Conservation (phyloP, 2,113 vertebrate species). For the Ciconia stormi region DNA sequence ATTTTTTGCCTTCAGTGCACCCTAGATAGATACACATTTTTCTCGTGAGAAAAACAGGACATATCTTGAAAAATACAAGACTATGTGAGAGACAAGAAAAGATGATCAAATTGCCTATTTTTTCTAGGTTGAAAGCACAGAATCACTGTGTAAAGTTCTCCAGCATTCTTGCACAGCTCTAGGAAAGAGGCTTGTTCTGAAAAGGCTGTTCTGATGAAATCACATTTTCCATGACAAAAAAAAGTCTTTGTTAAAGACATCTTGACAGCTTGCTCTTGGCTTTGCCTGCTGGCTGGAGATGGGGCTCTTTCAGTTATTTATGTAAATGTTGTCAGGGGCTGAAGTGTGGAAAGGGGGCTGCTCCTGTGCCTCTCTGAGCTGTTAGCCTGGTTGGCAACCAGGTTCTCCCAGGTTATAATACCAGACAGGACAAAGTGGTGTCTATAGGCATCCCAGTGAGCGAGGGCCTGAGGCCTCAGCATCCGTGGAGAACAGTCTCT, state of each 20-base stretch:
- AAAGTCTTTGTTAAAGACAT: background rate
- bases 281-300: background rate
- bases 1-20: background rate
- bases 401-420: background rate
- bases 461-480: fast-evolving
- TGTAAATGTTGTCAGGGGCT: background rate
- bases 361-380: background rate
- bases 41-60: background rate
- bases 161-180: background rate
- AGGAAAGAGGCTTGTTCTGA: background rate
- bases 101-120: background rate
- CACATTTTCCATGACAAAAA: background rate
- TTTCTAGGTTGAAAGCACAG: background rate
- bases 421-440: background rate
- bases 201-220: background rate
- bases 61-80: background rate
- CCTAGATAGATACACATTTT: background rate
- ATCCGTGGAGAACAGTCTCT: too few species aligned
- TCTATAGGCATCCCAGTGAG: background rate
- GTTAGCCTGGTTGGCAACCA: background rate
- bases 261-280: background rate
- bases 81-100: background rate
- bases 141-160: background rate
- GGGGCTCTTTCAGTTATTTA: background rate
- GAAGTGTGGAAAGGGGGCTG: background rate